Percentiles rank a stretch among this genome's conserved stretches.
Conservation (phyloP, 2,888 invertebrate species). For the Diplazon laetatorius region DNA sequence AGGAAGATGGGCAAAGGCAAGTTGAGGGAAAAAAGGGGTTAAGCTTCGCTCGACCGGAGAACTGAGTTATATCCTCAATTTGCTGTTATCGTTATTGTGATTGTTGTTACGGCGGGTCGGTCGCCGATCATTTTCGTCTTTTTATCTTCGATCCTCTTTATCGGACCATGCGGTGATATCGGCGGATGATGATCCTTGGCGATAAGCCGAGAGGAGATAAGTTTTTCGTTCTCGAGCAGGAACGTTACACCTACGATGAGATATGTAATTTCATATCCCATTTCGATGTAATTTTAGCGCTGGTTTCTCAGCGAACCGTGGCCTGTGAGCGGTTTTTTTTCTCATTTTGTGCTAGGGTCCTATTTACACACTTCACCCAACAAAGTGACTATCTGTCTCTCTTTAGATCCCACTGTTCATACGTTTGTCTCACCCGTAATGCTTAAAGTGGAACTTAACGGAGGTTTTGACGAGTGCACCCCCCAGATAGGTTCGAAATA, state of each 20-base stretch:
- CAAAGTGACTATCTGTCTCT: too few species aligned
- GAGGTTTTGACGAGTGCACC: too few species aligned
- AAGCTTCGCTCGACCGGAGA: slow-evolving; percentile 41
- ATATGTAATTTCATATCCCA: too few species aligned
- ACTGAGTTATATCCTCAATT: slow-evolving; percentile 59
- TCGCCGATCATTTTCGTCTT: slow-evolving; percentile 29
- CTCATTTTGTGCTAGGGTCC: too few species aligned
- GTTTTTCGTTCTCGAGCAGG: slow-evolving; percentile 24
- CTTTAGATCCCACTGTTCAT: background rate
- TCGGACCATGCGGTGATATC: slow-evolving; percentile 55
- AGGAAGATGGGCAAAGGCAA: background rate
- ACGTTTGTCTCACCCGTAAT: background rate
- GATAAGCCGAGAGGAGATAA: slow-evolving; percentile 35
- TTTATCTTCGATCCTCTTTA: slow-evolving; percentile 50
- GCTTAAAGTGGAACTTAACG: too few species aligned
- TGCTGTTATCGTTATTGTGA: slow-evolving; percentile 61
- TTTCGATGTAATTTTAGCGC: slow-evolving; percentile 39
- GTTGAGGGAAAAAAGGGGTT: slow-evolving; percentile 26
- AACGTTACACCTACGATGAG: slow-evolving; percentile 35
- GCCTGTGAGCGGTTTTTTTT: too few species aligned
- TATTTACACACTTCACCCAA: too few species aligned
- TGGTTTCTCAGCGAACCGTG: background rate
- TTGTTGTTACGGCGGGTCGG: slow-evolving; percentile 53
- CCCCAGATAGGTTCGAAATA: too few species aligned
- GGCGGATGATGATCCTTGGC: slow-evolving; percentile 44